Evolutionary conservation across 2,797 vertebrate species (phyloP), one percentile per base, ranked within the genome.

Genomic region (Yasuhikotakia modesta): DNA sequence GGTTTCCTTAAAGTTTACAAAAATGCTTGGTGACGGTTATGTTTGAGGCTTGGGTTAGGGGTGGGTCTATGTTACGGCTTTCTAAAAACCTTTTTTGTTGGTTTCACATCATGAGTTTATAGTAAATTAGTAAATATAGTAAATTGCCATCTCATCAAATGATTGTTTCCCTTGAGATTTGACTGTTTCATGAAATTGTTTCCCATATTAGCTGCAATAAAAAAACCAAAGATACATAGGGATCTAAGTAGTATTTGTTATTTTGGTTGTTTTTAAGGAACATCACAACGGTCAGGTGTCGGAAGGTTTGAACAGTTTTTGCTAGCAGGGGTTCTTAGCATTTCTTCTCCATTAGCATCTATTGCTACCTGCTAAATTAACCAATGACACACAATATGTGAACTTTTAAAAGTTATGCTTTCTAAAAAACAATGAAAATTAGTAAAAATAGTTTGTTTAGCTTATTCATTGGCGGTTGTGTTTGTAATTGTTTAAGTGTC

Each of bases 391-490:
- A 22, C 22, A 30, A 27, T 30, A 21, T 17, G 1, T 24, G 35
- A 0, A 35, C n/a, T 19, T 43, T 43, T n/a, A 24, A 64, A 50
- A 32, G 30, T 55, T 10, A 43, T 0, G 0, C 5, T 14, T 69
- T 14, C 7, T 6, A 55, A 19, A 19, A 39, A 27, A 27, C 2
- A 27, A 32, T 61, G 27, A 32, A 61, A 61, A 60, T 27, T 10
- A 46, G 52, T 61, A 19, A 4, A 69, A 63, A 63, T 69, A 19
- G 43, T 63, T 63, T 63, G 10, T 61, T 63, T 63, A 63, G 30
- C 45, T 66, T 52, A 70, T 70, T 77, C 75, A 71, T 65, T 53
- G 22, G 7, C 2, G 12, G 27, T 70, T 69, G 4, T 24, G 16
- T 63, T n/a, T 14, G 30, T 63, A 10, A 78, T 30, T 43, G 75